Conservation (phyloP, 2,113 vertebrate genomes). For the Gasterosteus nipponicus region DNA sequence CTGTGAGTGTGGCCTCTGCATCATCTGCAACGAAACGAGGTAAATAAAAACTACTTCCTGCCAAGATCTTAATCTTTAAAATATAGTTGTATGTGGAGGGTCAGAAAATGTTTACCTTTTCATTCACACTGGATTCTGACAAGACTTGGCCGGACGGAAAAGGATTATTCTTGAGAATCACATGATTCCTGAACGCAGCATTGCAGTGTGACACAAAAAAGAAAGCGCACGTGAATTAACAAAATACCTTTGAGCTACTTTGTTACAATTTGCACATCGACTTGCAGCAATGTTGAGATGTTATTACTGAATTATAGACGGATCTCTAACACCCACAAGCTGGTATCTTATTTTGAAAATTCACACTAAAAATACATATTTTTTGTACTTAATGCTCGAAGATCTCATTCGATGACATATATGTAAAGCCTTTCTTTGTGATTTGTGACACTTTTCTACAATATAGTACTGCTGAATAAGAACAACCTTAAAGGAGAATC, state of each 20-base stretch:
- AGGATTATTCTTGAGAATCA: slow-evolving; percentile 63
- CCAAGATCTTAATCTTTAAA: neutral
- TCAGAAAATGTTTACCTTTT: slow-evolving; percentile 66
- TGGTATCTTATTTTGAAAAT: neutral
- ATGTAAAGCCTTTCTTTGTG: neutral
- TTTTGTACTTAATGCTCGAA: neutral
- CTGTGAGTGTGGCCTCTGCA: slow-evolving; percentile 56
- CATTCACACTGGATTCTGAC: slow-evolving; percentile 28
- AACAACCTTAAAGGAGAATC: slow-evolving; percentile 78
- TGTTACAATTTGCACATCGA: slow-evolving; percentile 1
- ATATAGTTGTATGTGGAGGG: neutral
- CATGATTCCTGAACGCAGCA: slow-evolving; percentile 67
- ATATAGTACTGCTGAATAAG: neutral
- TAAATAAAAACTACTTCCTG: neutral
- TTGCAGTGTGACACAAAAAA: neutral
- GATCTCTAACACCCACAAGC: neutral
- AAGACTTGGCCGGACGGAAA: slow-evolving; percentile 35
- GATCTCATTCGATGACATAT: neutral
- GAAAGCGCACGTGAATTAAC: neutral
- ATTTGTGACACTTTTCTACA: neutral
- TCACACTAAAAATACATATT: neutral
- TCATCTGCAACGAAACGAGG: slow-evolving; percentile 36
- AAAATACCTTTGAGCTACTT: neutral
- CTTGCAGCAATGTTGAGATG: neutral
- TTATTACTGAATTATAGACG: neutral